Base-by-base conservation (phyloP, 2,113 vertebrate species). In the Oenanthe oenanthe region DNA sequence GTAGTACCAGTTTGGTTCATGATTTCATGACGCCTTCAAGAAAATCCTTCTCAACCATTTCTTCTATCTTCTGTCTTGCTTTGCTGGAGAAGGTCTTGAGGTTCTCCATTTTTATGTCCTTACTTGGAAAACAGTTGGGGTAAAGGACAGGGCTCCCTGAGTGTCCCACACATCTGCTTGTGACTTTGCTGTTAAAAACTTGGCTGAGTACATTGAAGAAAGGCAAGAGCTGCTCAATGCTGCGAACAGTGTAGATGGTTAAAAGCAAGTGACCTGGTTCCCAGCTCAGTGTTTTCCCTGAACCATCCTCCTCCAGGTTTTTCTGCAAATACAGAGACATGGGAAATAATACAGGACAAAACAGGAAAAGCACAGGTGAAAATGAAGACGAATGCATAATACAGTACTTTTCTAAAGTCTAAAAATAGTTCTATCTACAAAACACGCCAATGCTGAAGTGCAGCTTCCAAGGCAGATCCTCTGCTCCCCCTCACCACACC, bases 41-140 rank as follows among this genome's bases (percentile, higher is more conserved):
- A 95, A 99, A 99, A 98, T 99, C 99, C 93, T 99, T 99, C 94
- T 99, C 99, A 34, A 99, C 98, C 99, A 99, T 99, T 97, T 99
- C 99, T 97, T 99, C 99, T 76, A 99, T 99, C 98, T 99, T 99
- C 92, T 99, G 99, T 85, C 99, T 97, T 66, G 98, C 99, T 97
- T 98, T 99, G 97, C 98, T 99, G 98, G 99, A 99, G 96, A 99
- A 99, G 32, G 98, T 97, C 91, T 99, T 99, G 94, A 99, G 99
- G 96, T 98, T 99, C 97, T 99, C 99, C 97, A 99, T 97, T 96
- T 99, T 99, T 89, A 98, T 98, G 96, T 99, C 99, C 95, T 99
- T 99, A 85, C 87, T 78, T 1, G 98, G 97, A 95, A 98, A 98
- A 77, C 97, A 96, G 80, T 97, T 98, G 67, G 97, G 96, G 85